These are phyloP conservation scores for Incurvaria masculella DNA, from an alignment of 2,888 invertebrate species.

Conservation along the genomic window DNA sequence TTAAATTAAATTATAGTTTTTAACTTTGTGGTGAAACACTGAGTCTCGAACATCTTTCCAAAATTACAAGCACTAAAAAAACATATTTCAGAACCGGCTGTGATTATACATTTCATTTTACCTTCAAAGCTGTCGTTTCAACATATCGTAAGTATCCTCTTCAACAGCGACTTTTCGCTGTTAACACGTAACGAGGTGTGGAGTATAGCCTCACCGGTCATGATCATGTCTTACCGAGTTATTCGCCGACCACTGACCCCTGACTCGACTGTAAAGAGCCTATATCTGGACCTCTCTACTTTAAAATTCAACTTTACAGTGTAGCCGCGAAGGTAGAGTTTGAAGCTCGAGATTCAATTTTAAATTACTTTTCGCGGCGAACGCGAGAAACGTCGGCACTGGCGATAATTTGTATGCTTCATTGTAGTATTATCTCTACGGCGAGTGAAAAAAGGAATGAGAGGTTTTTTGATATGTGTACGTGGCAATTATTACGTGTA, in stretches of 20 bases:
- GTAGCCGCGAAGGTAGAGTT: constrained; percentile 4
- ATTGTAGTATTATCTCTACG: constrained; percentile 50
- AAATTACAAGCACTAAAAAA: no score
- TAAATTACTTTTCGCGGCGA: constrained; percentile 27
- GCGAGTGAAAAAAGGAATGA: constrained; percentile 26
- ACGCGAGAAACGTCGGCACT: constrained; percentile 35
- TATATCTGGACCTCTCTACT: constrained; percentile 11
- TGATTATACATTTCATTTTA: no score
- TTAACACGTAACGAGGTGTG: constrained; percentile 57
- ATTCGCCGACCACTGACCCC: constrained; percentile 53
- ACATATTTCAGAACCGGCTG: no score
- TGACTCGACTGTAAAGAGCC: constrained; percentile 28
- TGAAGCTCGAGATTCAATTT: constrained; percentile 16
- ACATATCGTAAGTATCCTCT: no score
- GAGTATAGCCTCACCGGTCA: constrained; percentile 51
- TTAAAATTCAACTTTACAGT: background rate
- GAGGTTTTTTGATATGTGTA: constrained; percentile 22
- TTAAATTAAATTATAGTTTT: no score
- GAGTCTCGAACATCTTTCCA: no score
- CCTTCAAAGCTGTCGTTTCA: no score
- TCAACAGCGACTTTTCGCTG: constrained; percentile 35
- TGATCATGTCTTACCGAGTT: constrained; percentile 54
- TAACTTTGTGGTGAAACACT: no score
- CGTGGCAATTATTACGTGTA: constrained; percentile 23
- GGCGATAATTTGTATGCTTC: constrained; percentile 54